These are phyloP conservation scores for Montipora cactus DNA, from an alignment of 64 coral and sea anemone species.

Conservation along the genomic window DNA sequence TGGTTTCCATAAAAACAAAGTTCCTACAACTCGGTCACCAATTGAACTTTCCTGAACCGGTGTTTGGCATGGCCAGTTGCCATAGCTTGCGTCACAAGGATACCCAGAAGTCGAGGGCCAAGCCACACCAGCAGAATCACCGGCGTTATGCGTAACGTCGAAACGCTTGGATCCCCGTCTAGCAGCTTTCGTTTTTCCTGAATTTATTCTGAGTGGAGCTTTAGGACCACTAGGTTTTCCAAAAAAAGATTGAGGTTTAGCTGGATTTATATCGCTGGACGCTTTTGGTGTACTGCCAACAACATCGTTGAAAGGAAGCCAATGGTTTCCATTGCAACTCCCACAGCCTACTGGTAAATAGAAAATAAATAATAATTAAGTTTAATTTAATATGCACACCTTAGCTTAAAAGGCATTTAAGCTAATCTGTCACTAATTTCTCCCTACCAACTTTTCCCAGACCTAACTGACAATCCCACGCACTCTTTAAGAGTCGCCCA, in stretches of 20 bases:
- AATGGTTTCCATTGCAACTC: not conserved
- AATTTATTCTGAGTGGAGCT: not conserved
- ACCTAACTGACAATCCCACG: too few relatives aligned
- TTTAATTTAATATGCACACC: not conserved
- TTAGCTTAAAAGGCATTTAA: too few relatives aligned
- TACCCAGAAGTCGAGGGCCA: not conserved
- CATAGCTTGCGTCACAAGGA: slow-evolving; percentile 20
- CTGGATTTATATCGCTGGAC: not conserved
- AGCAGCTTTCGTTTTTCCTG: not conserved
- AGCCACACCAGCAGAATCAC: not conserved
- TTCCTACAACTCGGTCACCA: slow-evolving; percentile 7
- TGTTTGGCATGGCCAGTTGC: slow-evolving; percentile 15
- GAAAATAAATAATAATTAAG: not conserved
- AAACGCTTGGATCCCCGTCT: not conserved
- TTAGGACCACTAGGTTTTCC: not conserved
- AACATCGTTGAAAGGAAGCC: not conserved
- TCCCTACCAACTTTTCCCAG: too few relatives aligned
- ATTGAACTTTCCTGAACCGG: not conserved
- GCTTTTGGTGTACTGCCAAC: not conserved
- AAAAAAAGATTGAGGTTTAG: not conserved
- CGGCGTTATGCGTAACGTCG: not conserved
- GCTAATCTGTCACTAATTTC: too few relatives aligned
- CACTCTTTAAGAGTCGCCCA: too few relatives aligned
- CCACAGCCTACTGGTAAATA: not conserved
- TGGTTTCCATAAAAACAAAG: slow-evolving; percentile 10